These are phyloP conservation scores for Redunca redunca DNA, from an alignment of 2,113 vertebrate genomes.

Conservation along the genomic window DNA sequence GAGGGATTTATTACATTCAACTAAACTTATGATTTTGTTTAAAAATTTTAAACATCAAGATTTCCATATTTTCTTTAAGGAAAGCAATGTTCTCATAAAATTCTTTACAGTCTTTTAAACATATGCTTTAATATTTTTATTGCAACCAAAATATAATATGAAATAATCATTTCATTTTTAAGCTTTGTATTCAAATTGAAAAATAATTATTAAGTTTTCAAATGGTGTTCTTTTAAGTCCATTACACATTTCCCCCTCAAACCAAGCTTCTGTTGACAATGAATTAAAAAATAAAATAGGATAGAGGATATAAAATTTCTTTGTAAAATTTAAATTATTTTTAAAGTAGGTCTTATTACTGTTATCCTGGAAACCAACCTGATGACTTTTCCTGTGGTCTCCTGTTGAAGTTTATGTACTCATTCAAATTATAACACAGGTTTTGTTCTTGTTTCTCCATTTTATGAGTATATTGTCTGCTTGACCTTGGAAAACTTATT, in stretches of 20 bases:
- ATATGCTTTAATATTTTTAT: not conserved
- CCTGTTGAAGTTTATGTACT: not conserved
- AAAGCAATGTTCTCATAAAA: not conserved
- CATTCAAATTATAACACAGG: not conserved
- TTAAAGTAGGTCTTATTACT: not conserved
- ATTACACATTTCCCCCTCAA: not conserved
- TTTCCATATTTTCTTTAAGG: not conserved
- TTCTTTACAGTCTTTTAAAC: not conserved
- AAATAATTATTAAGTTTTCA: constrained; percentile 1
- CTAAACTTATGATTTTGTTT: not conserved
- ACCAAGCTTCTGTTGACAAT: not conserved
- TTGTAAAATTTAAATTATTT: not conserved
- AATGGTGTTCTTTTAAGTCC: not conserved
- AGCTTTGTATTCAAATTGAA: not conserved
- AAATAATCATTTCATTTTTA: constrained; percentile 1
- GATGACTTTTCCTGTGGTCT: not conserved
- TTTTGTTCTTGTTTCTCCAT: not conserved
- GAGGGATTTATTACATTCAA: not conserved
- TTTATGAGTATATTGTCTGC: not conserved
- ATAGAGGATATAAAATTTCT: not conserved
- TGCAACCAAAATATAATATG: not conserved
- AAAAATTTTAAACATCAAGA: not conserved
- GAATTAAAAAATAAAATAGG: not conserved
- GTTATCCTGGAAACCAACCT: not conserved
- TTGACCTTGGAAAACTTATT: not conserved